Evolutionary conservation across 2,113 vertebrate genomes (phyloP).

Genomic region (Sula dactylatra): DNA sequence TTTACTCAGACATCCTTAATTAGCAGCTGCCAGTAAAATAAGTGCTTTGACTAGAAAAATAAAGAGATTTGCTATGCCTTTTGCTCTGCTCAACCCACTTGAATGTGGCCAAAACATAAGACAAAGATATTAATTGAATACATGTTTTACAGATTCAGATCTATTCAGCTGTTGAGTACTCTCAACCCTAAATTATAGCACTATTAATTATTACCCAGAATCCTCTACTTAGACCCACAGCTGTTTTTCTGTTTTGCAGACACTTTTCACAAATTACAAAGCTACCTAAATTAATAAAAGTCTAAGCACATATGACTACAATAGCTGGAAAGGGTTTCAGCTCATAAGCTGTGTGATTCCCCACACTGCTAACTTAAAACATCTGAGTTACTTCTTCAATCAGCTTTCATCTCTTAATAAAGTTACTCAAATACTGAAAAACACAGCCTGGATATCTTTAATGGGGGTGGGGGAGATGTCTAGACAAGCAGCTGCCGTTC

Average conservation of each 20-base stretch:
- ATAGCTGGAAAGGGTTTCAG: not conserved
- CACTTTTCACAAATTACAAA: conserved; percentile 21
- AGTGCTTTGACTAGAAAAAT: conserved; percentile 24
- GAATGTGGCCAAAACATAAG: conserved; percentile 22
- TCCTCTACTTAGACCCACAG: not conserved
- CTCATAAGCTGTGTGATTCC: not conserved
- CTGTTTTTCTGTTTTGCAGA: not conserved
- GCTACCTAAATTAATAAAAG: not conserved
- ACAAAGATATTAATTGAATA: conserved; percentile 39
- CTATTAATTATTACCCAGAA: conserved; percentile 48
- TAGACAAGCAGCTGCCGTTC: not conserved
- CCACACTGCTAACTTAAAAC: not conserved
- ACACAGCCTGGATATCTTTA: not conserved
- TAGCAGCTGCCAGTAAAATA: conserved; percentile 47
- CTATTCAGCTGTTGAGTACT: conserved; percentile 21
- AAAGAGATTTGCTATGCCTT: conserved; percentile 6
- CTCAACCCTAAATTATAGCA: conserved; percentile 24
- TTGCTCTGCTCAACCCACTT: conserved; percentile 16
- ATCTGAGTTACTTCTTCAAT: not conserved
- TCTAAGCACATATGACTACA: not conserved
- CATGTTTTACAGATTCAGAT: not conserved
- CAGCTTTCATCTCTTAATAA: not conserved
- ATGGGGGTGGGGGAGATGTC: not conserved
- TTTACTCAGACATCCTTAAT: conserved; percentile 37
- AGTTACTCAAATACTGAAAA: not conserved